A percentile compares a stretch with the other conserved stretches of the same genome.
phyloP scores from a whole-genome alignment of 1,140 invertebrate genomes.

The Paralvinella palmiformis region DNA sequence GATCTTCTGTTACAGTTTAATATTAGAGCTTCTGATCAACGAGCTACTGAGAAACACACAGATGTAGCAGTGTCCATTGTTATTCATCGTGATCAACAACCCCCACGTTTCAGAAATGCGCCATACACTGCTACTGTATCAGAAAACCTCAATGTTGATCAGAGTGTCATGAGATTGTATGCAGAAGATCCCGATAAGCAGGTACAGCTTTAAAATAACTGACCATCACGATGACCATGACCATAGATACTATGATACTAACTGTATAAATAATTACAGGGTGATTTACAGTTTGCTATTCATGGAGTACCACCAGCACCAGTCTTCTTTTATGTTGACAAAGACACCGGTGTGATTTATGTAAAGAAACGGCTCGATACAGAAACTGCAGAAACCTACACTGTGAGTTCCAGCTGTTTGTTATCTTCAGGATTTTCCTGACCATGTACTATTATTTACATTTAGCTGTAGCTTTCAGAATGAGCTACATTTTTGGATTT shows the following conservation, averaged over 20 bases:
- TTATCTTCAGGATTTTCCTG: background rate
- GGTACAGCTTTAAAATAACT: background rate
- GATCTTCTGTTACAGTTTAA: background rate
- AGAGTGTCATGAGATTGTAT: background rate
- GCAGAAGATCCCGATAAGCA: slow-evolving; percentile 4
- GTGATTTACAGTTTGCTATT: slow-evolving; percentile 3
- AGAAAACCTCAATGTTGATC: slow-evolving; percentile 1
- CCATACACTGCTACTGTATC: background rate
- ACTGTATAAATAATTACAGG: background rate
- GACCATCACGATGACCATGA: background rate
- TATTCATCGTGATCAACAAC: background rate
- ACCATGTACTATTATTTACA: background rate
- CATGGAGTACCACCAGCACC: slow-evolving; percentile 1
- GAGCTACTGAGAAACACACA: background rate
- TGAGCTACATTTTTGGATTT: background rate
- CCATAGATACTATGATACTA: background rate
- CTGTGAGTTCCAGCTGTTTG: background rate
- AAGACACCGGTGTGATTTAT: background rate
- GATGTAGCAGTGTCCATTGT: background rate
- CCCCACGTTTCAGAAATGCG: background rate
- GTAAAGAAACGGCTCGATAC: background rate
- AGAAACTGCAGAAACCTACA: slow-evolving; percentile 1
- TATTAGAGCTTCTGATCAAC: background rate
- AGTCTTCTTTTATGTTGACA: slow-evolving; percentile 9
- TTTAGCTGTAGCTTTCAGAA: background rate